A percentile compares a stretch with the other conserved stretches of the same genome.
These are phyloP conservation scores for Tachycineta bicolor DNA, from an alignment of 2,113 vertebrate genomes.

Conservation along the genomic window DNA sequence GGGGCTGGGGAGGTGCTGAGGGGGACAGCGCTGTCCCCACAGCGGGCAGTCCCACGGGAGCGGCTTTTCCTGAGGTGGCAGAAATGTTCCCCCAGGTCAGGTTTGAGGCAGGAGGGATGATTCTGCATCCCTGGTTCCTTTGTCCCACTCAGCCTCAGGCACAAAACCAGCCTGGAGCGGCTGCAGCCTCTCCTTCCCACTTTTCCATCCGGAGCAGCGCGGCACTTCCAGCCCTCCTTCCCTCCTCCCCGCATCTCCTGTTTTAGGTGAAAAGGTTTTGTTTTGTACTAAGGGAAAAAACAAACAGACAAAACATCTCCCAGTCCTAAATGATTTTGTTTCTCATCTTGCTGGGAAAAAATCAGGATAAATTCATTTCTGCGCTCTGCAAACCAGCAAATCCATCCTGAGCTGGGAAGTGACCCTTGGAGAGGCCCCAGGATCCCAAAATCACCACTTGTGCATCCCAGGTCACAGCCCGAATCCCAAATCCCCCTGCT, in stretches of 20 bases:
- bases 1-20: neutral
- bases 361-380: neutral
- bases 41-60: accelerated
- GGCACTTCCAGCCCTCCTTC: neutral
- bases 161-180: neutral
- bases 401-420: neutral
- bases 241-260: accelerated
- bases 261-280: neutral
- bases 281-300: neutral
- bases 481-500: neutral
- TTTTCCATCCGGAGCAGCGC: neutral
- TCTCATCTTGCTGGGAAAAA: neutral
- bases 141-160: neutral
- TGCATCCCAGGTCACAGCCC: neutral
- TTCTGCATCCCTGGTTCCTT: neutral
- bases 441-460: accelerated
- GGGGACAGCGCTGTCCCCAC: neutral
- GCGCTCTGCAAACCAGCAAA: neutral
- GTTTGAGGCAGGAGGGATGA: neutral
- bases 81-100: neutral
- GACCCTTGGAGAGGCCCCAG: neutral
- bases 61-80: neutral
- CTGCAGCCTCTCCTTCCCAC: neutral
- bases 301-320: neutral
- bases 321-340: accelerated